Percentiles rank a stretch among this genome's conserved stretches.
phyloP scores from a whole-genome alignment of 2,113 vertebrate genomes.

The Myodes glareolus region DNA sequence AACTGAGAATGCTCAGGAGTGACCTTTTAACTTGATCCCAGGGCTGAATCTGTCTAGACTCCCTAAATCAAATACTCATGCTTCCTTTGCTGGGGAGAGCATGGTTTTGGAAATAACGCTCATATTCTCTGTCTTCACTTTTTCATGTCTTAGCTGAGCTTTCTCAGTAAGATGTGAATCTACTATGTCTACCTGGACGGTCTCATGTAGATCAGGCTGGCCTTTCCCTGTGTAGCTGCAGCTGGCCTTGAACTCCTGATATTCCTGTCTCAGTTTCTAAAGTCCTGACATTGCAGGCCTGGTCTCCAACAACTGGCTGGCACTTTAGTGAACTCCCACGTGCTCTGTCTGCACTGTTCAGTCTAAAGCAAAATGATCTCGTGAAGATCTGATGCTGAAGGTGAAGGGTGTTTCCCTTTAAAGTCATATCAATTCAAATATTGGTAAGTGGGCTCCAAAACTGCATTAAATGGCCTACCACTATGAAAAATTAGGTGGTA shows the following conservation, averaged over 20 bases:
- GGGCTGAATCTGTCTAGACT: background rate
- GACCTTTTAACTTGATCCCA: background rate
- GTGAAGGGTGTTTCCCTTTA: background rate
- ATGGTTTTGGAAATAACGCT: background rate
- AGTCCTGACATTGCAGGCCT: background rate
- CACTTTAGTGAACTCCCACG: background rate
- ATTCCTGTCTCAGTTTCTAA: background rate
- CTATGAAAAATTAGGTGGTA: background rate
- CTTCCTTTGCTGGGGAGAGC: background rate
- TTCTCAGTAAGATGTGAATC: background rate
- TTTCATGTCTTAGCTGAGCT: background rate
- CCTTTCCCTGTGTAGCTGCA: background rate
- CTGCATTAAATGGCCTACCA: background rate
- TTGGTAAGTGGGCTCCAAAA: background rate
- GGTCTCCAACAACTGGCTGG: background rate
- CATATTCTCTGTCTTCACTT: background rate
- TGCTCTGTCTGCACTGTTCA: background rate
- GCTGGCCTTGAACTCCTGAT: background rate
- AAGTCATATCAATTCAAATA: constrained; percentile 30
- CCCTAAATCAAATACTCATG: background rate
- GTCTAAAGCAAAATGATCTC: background rate
- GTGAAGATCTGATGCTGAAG: background rate
- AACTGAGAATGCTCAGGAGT: background rate
- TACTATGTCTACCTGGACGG: background rate
- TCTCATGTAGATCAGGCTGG: background rate